phyloP scores from a whole-genome alignment of 2,113 vertebrate genomes.

The Sciurus niger region DNA sequence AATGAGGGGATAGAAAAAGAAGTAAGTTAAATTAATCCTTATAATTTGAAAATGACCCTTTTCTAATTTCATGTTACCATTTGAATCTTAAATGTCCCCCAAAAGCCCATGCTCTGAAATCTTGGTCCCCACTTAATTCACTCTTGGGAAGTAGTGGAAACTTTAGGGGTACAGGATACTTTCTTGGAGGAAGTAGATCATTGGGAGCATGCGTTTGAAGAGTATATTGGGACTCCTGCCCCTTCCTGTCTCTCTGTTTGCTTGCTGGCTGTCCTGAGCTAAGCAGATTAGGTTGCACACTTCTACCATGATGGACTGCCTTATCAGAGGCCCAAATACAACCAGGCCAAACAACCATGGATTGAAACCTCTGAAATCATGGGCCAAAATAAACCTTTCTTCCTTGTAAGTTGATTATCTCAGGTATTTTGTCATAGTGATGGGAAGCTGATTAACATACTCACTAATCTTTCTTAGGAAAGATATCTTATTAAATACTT shows the following conservation, averaged over 20 bases:
- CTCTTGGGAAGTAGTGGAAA: neutral
- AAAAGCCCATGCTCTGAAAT: neutral
- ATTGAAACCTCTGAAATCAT: neutral
- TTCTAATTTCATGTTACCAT: neutral
- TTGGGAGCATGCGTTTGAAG: neutral
- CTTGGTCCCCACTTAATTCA: neutral
- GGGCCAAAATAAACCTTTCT: neutral
- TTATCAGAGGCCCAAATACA: neutral
- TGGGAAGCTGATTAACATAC: neutral
- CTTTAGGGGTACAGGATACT: neutral
- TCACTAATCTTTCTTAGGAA: neutral
- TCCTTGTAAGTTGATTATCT: neutral
- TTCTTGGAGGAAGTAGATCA: neutral
- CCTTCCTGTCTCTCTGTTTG: neutral
- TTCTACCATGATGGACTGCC: neutral
- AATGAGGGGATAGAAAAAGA: neutral
- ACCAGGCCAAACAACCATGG: neutral
- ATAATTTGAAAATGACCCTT: neutral
- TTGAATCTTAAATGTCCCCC: neutral
- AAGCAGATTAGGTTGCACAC: neutral
- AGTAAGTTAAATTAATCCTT: slow-evolving; percentile 20
- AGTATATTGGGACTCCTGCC: neutral
- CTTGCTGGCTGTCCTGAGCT: neutral
- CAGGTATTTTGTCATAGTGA: neutral
- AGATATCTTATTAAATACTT: neutral